Conservation (phyloP, 2,113 vertebrate species). For the Anguilla rostrata region DNA sequence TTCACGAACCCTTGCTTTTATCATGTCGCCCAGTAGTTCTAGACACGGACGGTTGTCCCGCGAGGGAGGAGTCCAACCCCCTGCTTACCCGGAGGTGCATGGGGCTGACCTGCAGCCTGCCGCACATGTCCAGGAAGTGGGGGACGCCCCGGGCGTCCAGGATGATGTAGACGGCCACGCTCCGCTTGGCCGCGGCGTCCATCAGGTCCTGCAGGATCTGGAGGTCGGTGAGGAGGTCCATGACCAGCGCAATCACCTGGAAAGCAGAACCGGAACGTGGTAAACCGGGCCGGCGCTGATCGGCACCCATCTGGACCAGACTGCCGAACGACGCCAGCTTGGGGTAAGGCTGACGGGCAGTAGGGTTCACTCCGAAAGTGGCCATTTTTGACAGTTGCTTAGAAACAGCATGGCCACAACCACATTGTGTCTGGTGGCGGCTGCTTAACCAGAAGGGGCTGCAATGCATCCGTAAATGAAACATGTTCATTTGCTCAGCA, state of each 20-base stretch:
- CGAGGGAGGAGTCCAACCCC: background rate
- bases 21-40: background rate
- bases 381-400: background rate
- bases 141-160: constrained; percentile 79
- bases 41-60: too few relatives aligned
- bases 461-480: too few relatives aligned
- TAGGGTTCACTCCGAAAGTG: background rate
- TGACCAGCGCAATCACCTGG: constrained; percentile 88
- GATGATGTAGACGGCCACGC: constrained; percentile 85
- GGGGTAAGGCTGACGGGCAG: background rate
- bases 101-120: constrained; percentile 75
- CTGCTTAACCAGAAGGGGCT: background rate
- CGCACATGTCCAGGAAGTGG: constrained; percentile 90
- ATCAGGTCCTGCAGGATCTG: constrained; percentile 91
- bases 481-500: background rate
- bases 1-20: background rate
- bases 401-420: too few relatives aligned
- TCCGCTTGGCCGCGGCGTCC: constrained; percentile 78
- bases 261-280: background rate
- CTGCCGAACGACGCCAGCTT: too few relatives aligned
- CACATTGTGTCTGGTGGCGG: too few relatives aligned
- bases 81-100: constrained; percentile 80
- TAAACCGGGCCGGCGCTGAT: background rate
- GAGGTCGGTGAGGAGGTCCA: constrained; percentile 89
- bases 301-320: too few relatives aligned